Conservation (phyloP, 2,113 vertebrate species). For the Phyllostomus discolor region DNA sequence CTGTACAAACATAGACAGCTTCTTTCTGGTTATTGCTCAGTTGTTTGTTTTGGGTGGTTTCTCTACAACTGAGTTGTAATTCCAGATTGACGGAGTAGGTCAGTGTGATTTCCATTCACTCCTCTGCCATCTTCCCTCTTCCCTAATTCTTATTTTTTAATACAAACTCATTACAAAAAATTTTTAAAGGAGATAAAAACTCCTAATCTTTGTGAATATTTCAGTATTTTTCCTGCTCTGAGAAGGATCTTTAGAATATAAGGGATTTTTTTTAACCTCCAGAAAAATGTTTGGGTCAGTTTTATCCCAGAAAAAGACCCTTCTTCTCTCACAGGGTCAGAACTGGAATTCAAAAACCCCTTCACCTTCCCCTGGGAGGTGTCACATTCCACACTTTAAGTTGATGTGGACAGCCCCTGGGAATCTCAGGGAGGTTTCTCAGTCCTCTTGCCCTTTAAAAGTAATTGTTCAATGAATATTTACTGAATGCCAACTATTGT, state of each 20-base stretch:
- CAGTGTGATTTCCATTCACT: too few species aligned
- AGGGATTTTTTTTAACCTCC: not conserved
- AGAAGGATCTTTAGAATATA: not conserved
- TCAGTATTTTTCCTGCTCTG: not conserved
- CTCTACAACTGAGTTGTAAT: too few species aligned
- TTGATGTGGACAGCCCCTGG: too few species aligned
- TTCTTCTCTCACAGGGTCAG: not conserved
- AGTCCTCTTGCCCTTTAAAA: not conserved
- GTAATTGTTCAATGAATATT: not conserved
- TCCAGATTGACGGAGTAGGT: too few species aligned
- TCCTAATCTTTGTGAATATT: not conserved
- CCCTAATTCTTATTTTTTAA: not conserved
- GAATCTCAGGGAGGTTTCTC: not conserved
- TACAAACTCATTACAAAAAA: not conserved
- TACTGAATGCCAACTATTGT: not conserved
- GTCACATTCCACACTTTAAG: not conserved
- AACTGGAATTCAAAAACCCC: not conserved
- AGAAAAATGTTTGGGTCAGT: not conserved
- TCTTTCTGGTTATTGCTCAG: too few species aligned
- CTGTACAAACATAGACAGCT: too few species aligned
- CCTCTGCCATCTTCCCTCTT: too few species aligned
- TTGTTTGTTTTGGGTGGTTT: too few species aligned
- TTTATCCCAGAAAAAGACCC: not conserved
- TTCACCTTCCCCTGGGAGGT: not conserved
- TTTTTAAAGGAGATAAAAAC: not conserved